phyloP scores from a whole-genome alignment of 2,797 vertebrate species.

The Sphenopsis melanotis region DNA sequence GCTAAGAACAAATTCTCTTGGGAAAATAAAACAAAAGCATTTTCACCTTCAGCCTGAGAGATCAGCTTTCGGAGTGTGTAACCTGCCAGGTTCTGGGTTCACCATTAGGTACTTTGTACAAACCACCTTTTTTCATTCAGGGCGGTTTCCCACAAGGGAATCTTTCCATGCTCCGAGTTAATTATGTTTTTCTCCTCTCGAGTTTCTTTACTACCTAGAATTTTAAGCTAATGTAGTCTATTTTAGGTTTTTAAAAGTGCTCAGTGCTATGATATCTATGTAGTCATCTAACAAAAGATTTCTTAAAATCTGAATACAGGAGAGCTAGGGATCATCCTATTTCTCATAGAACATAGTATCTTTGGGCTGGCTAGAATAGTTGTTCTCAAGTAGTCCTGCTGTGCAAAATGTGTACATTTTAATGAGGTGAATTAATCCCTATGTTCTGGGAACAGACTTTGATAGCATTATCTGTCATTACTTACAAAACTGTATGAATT shows the following conservation, averaged over 20 bases:
- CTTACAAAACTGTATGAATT: not conserved
- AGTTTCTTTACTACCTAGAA: conserved; percentile 35
- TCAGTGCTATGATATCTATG: not conserved
- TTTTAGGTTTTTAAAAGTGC: not conserved
- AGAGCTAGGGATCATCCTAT: not conserved
- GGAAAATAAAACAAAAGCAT: not conserved
- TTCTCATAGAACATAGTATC: not conserved
- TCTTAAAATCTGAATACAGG: not conserved
- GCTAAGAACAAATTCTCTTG: not conserved
- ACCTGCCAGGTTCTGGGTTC: not conserved
- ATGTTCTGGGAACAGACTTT: not conserved
- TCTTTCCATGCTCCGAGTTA: conserved; percentile 8
- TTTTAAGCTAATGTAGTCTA: conserved; percentile 27
- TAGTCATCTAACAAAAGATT: not conserved
- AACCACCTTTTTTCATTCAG: not conserved
- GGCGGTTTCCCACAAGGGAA: not conserved
- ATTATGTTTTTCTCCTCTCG: conserved; percentile 6
- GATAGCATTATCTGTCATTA: conserved; percentile 10
- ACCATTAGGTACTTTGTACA: not conserved
- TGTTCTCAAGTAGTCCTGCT: not conserved
- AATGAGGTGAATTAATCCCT: conserved; percentile 38
- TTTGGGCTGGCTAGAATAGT: not conserved
- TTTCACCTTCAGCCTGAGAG: not conserved
- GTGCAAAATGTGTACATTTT: not conserved
- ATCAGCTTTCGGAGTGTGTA: not conserved